Percentiles rank a stretch among this genome's conserved stretches.
Conservation (phyloP, 2,888 invertebrate species). For the Cantharis lateralis region DNA sequence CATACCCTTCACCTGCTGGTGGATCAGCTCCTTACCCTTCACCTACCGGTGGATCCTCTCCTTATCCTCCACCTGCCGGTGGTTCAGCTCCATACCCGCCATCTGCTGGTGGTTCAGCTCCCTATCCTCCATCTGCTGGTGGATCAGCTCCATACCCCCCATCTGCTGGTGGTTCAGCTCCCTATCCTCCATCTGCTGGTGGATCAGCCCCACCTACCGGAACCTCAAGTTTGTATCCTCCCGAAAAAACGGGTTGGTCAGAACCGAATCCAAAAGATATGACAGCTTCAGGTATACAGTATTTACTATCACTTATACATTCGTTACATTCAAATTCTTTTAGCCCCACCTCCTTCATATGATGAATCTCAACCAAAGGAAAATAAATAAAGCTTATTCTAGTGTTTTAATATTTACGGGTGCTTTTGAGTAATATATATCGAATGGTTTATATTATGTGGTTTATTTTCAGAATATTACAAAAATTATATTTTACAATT, state of each 20-base stretch:
- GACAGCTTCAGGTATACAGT: background rate
- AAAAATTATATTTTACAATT: background rate
- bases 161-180: background rate
- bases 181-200: background rate
- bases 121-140: background rate
- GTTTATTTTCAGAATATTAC: background rate
- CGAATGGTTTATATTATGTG: background rate
- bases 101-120: background rate
- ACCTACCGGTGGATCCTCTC: background rate
- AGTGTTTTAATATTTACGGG: background rate
- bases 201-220: background rate
- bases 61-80: background rate
- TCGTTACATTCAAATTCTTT: background rate
- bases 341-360: constrained; percentile 7
- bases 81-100: background rate
- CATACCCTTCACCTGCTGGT: background rate
- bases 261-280: background rate
- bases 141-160: background rate
- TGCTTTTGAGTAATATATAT: background rate
- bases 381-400: background rate
- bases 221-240: background rate
- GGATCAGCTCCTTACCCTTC: background rate
- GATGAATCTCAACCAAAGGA: constrained; percentile 6
- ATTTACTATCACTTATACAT: background rate
- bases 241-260: background rate